Base-by-base conservation (phyloP, 1,140 invertebrate species). In the Euglossa dilemma region DNA sequence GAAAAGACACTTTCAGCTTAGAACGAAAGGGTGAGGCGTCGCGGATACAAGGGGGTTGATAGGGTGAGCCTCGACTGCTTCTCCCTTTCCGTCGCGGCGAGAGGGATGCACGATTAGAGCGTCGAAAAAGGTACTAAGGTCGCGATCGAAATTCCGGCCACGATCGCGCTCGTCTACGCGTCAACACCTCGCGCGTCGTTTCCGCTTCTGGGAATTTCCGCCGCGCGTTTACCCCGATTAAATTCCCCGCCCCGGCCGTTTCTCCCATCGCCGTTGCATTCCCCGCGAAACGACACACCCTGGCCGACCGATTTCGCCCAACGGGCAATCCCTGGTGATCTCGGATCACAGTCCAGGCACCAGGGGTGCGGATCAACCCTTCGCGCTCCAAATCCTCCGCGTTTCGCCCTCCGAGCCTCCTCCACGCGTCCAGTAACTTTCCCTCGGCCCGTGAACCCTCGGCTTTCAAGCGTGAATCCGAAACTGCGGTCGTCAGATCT, bases 61-160 rank as follows among this genome's bases (percentile, higher is more conserved):
- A 25, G 47, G 67, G 28, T 8, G 52, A 56, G 20, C 20, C 25
- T 72, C 56, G 25, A 50, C 18, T 52, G 11, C n/a, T 25, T 2
- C 25, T 28, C 25, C 25, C 20, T 16, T 25, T 25, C 59, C 5
- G 0, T 66, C 36, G 28, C 6, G 25, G 28, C n/a, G 43, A 20
- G 20, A 14, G 47, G 12, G 63, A 69, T 57, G 43, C 63, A 9
- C 75, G 75, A 57, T 69, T 57, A 67, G 64, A 78, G 64, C 36
- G 45, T 75, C 45, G 57, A 36, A 72, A 73, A 63, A 75, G 73
- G n/a, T 74, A 77, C 50, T 45, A 25, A 54, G 61, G 50, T 66
- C 47, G 28, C 20, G 50, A 56, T 78, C 6, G 43, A 56, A 78
- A 78, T 78, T 67, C 50, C 43, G 9, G 18, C 43, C 76, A 52